Evolutionary conservation across 2,797 vertebrate species (phyloP).

Genomic region (Hephaestus fuliginosus): DNA sequence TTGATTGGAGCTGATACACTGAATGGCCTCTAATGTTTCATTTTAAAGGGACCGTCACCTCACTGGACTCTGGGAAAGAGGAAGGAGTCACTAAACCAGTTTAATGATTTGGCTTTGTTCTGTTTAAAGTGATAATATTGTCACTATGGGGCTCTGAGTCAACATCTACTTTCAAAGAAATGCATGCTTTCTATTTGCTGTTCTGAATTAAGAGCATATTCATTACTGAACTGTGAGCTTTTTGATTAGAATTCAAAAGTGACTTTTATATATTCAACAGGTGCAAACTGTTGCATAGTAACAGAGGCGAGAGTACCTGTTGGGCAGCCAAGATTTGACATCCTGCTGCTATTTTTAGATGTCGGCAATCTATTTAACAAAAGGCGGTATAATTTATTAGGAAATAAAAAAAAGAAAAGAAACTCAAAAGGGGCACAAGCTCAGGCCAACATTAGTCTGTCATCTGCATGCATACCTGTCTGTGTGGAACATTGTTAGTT

Average conservation of each 20-base stretch:
- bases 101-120: conserved; percentile 50
- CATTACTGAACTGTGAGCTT: conserved; percentile 12
- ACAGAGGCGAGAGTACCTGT: conserved; percentile 61
- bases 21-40: conserved; percentile 67
- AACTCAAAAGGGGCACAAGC: conserved; percentile 25
- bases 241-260: conserved; percentile 39
- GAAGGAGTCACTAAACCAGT: conserved; percentile 32
- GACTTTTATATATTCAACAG: conserved; percentile 68
- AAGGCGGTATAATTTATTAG: conserved; percentile 32
- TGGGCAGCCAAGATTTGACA: conserved; percentile 38
- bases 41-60: conserved; percentile 63
- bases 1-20: conserved; percentile 71
- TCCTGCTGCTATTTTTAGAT: conserved; percentile 57
- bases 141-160: not conserved
- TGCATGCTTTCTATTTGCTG: not conserved
- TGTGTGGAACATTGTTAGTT: conserved; percentile 24
- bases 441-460: conserved; percentile 43
- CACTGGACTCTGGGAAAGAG: conserved; percentile 24
- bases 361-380: conserved; percentile 45
- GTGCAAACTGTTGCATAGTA: conserved; percentile 80
- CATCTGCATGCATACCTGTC: conserved; percentile 39
- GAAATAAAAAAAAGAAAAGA: conserved; percentile 19
- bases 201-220: conserved; percentile 10
- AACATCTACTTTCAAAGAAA: not conserved
- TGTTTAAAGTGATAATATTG: conserved; percentile 15